These are phyloP conservation scores for Diplogasteroides magnus DNA, from an alignment of 1,140 invertebrate genomes.

Conservation along the genomic window DNA sequence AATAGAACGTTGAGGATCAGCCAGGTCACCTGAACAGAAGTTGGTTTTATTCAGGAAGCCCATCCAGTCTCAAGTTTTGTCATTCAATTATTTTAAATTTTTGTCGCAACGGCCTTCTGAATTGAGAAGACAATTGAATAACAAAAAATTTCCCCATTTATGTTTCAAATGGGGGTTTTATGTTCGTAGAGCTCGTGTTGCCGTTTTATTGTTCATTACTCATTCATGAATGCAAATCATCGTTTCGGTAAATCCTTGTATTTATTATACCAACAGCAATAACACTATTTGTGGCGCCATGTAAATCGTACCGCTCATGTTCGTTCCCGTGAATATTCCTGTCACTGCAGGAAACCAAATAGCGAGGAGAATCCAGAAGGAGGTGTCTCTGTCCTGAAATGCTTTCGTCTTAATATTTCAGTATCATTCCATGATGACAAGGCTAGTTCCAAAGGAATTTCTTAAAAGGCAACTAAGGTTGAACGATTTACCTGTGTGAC, in stretches of 20 bases:
- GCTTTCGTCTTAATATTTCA: no score
- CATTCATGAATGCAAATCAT: no score
- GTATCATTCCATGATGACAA: not conserved
- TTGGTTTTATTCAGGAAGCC: no score
- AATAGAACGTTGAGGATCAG: slow-evolving; percentile 83
- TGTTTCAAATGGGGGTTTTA: no score
- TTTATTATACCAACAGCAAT: not conserved
- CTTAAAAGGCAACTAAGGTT: not conserved
- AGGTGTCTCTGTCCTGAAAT: slow-evolving; percentile 81
- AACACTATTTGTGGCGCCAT: not conserved
- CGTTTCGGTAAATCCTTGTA: no score
- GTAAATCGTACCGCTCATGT: slow-evolving; percentile 46
- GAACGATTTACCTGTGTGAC: not conserved
- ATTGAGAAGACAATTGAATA: no score
- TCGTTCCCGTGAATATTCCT: slow-evolving; percentile 49
- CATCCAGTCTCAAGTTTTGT: no score
- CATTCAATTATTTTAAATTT: no score
- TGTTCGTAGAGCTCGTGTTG: no score
- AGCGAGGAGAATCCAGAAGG: slow-evolving; percentile 91
- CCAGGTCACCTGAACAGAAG: slow-evolving; percentile 73
- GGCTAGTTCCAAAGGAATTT: not conserved
- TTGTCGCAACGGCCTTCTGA: no score
- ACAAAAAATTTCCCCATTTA: no score
- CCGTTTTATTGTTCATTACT: no score
- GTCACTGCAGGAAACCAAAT: slow-evolving; percentile 99